Conservation (phyloP, 1,140 invertebrate genomes). For the Plectrocnemia conspersa region DNA sequence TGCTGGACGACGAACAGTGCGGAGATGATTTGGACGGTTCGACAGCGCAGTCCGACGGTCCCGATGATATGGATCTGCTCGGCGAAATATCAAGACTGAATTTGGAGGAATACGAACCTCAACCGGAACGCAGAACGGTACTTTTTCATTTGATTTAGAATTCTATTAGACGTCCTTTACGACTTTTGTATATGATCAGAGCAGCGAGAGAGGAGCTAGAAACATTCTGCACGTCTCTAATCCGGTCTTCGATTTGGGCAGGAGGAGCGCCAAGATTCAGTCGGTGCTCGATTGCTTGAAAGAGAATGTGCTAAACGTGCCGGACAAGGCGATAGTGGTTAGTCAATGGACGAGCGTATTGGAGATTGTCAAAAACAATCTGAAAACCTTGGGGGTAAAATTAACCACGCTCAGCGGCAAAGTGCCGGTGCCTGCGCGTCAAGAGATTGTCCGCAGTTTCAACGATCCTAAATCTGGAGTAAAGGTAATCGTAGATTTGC, state of each 20-base stretch:
- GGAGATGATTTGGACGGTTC: conserved; percentile 43
- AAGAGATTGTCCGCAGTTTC: conserved; percentile 64
- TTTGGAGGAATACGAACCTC: conserved; percentile 43
- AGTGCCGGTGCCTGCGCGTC: conserved; percentile 58
- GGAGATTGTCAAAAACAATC: conserved; percentile 59
- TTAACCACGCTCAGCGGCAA: conserved; percentile 64
- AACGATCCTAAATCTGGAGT: conserved; percentile 57
- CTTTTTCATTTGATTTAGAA: background rate
- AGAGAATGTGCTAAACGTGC: conserved; percentile 50
- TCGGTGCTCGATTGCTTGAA: conserved; percentile 57
- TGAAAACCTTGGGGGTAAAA: conserved; percentile 51
- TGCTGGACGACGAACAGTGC: conserved; percentile 57
- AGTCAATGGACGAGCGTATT: conserved; percentile 83
- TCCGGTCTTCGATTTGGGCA: conserved; percentile 61
- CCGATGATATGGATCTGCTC: conserved; percentile 55
- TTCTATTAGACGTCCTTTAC: background rate
- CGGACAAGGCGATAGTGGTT: conserved; percentile 78
- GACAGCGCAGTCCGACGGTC: background rate
- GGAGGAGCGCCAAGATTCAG: conserved; percentile 63
- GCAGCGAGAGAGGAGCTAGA: too few species aligned
- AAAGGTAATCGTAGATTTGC: conserved; percentile 42
- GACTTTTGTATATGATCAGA: background rate
- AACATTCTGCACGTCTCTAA: conserved; percentile 59
- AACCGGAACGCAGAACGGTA: background rate
- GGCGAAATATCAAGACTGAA: conserved; percentile 57